Percentiles rank a stretch among this genome's conserved stretches.
phyloP scores from a whole-genome alignment of 2,888 invertebrate species.

The Sceliomorpha sp. region DNA sequence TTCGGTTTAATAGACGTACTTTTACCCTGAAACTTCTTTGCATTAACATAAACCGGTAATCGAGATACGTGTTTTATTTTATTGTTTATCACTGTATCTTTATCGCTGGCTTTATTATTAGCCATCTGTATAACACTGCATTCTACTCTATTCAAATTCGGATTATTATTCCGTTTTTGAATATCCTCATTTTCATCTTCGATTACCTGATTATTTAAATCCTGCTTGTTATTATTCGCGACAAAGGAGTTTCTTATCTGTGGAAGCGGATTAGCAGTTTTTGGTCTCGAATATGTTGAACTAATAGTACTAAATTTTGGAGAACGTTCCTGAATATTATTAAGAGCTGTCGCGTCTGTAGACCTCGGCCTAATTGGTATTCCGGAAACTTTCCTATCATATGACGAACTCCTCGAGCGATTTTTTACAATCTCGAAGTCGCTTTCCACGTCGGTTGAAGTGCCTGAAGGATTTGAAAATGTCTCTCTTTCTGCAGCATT shows the following conservation, averaged over 20 bases:
- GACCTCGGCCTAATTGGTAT: conserved; percentile 12
- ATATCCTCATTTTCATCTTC: too few species aligned
- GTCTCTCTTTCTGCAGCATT: neutral
- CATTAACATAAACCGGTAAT: too few species aligned
- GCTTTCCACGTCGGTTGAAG: conserved; percentile 6
- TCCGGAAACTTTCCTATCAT: conserved; percentile 3
- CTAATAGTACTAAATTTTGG: neutral
- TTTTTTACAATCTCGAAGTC: conserved; percentile 5
- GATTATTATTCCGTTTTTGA: too few species aligned
- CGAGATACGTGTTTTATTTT: too few species aligned
- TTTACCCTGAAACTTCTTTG: too few species aligned
- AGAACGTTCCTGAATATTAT: too few species aligned
- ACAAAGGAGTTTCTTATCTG: neutral
- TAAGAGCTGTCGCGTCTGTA: neutral
- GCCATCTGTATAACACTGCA: too few species aligned
- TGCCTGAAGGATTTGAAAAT: neutral
- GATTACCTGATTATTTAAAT: too few species aligned
- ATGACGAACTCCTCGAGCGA: neutral
- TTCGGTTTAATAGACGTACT: too few species aligned
- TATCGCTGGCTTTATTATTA: too few species aligned
- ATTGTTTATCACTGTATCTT: too few species aligned
- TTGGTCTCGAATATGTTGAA: conserved; percentile 1
- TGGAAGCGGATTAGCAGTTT: conserved; percentile 18
- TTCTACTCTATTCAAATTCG: too few species aligned
- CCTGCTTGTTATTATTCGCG: neutral